These are phyloP conservation scores for Stenurella melanura DNA, from an alignment of 2,888 invertebrate genomes.

Conservation along the genomic window DNA sequence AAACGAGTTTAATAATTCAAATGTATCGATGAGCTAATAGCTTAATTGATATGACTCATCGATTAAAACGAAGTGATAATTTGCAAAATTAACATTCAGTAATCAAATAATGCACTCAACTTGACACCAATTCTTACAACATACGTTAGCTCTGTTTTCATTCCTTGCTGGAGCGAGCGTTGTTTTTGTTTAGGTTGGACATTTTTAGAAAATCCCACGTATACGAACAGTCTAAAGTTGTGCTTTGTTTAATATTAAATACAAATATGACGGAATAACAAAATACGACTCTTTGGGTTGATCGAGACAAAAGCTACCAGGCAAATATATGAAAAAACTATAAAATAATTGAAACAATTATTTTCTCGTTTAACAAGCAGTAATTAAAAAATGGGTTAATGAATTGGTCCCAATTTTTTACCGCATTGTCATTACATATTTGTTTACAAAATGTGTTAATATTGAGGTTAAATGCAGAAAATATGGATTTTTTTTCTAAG, in stretches of 20 bases:
- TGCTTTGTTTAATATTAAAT: not conserved
- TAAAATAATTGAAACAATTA: too few relatives aligned
- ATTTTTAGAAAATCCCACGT: not conserved
- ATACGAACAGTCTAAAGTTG: not conserved
- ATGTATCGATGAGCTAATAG: conserved; percentile 71
- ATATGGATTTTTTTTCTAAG: too few relatives aligned
- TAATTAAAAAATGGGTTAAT: too few relatives aligned
- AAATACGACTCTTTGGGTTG: too few relatives aligned
- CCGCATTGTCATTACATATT: too few relatives aligned
- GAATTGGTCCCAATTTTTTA: too few relatives aligned
- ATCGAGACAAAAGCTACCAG: too few relatives aligned
- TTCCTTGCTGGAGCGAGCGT: not conserved
- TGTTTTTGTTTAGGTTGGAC: not conserved
- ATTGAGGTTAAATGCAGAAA: too few relatives aligned
- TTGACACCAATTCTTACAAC: conserved; percentile 49
- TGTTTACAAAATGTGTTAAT: too few relatives aligned
- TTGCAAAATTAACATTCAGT: conserved; percentile 57
- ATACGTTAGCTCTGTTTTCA: not conserved
- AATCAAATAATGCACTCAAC: conserved; percentile 53
- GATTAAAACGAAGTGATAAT: conserved; percentile 63
- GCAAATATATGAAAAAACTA: too few relatives aligned
- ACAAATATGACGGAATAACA: not conserved
- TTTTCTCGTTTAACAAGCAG: too few relatives aligned
- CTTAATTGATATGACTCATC: conserved; percentile 66
- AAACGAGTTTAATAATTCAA: conserved; percentile 67